Percentiles rank a stretch among this genome's conserved stretches.
These are phyloP conservation scores for Temnothorax unifasciatus DNA, from an alignment of 2,888 invertebrate genomes.

Conservation along the genomic window DNA sequence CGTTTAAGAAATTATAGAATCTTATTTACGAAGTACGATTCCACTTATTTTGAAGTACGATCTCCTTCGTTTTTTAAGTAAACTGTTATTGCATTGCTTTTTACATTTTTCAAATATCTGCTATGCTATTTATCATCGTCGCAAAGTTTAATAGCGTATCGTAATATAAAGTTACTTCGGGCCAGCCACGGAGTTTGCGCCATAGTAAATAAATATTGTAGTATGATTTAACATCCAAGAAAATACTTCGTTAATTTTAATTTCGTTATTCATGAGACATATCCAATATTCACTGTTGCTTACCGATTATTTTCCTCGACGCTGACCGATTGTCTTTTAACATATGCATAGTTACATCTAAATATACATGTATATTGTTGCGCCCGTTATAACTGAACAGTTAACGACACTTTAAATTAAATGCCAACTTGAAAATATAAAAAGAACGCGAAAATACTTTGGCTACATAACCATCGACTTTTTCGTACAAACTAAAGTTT, in stretches of 20 bases:
- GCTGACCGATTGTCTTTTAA: background rate
- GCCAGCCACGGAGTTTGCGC: constrained; percentile 9
- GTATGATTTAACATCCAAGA: constrained; percentile 34
- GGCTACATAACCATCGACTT: too few relatives aligned
- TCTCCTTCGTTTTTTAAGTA: background rate
- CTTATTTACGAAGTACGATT: background rate
- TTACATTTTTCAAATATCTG: constrained; percentile 43
- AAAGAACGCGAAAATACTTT: too few relatives aligned
- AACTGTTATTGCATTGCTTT: constrained; percentile 14
- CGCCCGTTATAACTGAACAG: background rate
- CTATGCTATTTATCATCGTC: constrained; percentile 47
- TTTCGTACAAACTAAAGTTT: too few relatives aligned
- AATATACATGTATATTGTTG: background rate
- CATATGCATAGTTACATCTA: background rate
- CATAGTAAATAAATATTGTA: constrained; percentile 22
- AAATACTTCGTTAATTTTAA: constrained; percentile 18
- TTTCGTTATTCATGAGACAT: constrained; percentile 19
- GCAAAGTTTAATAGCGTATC: constrained; percentile 52
- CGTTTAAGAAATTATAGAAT: background rate
- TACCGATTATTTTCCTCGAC: background rate
- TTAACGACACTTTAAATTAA: background rate
- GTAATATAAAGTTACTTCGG: constrained; percentile 35
- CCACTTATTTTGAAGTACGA: too few relatives aligned
- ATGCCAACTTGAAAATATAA: background rate
- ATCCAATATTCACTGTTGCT: background rate